These are phyloP conservation scores for Drosophila dunni DNA, from an alignment of 1,140 invertebrate species.

Conservation along the genomic window DNA sequence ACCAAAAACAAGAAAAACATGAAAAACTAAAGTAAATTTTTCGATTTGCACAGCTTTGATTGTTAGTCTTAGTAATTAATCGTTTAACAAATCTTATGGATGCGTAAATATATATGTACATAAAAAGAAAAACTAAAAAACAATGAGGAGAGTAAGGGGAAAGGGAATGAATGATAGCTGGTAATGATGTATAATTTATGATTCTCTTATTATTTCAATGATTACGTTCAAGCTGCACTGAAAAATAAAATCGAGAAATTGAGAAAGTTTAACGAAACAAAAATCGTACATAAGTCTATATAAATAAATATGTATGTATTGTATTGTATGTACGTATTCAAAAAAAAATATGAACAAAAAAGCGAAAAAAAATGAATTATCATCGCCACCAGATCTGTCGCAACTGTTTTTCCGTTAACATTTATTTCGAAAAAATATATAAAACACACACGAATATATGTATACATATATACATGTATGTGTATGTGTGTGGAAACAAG, in stretches of 20 bases:
- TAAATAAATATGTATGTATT: constrained; percentile 17
- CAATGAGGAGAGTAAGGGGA: too few relatives aligned
- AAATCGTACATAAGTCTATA: constrained; percentile 6
- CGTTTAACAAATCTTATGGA: constrained; percentile 48
- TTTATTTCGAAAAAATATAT: background rate
- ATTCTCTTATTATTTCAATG: constrained; percentile 28
- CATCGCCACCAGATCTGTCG: constrained; percentile 40
- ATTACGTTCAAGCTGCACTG: constrained; percentile 48
- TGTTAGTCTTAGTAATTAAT: constrained; percentile 53
- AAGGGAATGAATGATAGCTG: constrained; percentile 2
- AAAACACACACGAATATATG: background rate
- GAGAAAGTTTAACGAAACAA: constrained; percentile 26
- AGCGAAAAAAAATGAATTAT: constrained; percentile 22
- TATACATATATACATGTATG: constrained; percentile 15
- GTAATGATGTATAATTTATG: constrained; percentile 21
- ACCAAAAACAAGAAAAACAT: constrained; percentile 9
- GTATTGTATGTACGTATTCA: constrained; percentile 22
- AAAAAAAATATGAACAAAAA: background rate
- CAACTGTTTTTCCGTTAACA: constrained; percentile 28
- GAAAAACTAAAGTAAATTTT: constrained; percentile 29
- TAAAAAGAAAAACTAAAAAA: constrained; percentile 5
- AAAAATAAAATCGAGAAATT: constrained; percentile 37
- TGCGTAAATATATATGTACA: constrained; percentile 45
- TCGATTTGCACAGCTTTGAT: constrained; percentile 57
- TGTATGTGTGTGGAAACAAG: constrained; percentile 32